phyloP scores from a whole-genome alignment of 2,797 vertebrate genomes.

The Crenichthys baileyi region DNA sequence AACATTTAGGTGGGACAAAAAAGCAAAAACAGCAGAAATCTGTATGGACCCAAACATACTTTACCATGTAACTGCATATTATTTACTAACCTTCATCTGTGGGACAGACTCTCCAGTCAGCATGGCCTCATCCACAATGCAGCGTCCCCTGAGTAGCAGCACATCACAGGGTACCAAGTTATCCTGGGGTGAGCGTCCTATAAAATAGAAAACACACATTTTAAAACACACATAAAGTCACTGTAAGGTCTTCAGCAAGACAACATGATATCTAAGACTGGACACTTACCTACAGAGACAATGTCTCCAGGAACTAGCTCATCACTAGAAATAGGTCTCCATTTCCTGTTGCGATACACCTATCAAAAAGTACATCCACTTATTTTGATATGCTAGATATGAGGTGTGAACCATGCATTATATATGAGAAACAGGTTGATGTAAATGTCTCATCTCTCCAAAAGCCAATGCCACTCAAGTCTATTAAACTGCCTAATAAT shows the following conservation, averaged over 20 bases:
- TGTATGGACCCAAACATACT: background rate
- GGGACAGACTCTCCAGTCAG: slow-evolving; percentile 96
- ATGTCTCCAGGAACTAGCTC: slow-evolving; percentile 94
- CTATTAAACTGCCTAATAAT: background rate
- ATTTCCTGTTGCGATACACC: slow-evolving; percentile 97
- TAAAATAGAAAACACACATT: slow-evolving; percentile 17
- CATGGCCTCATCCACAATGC: slow-evolving; percentile 98
- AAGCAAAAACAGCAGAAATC: background rate
- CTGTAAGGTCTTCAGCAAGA: slow-evolving; percentile 4
- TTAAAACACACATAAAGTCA: slow-evolving; percentile 2
- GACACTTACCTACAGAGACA: slow-evolving; percentile 88
- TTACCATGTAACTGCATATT: background rate
- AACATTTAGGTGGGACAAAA: background rate
- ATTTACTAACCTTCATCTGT: slow-evolving; percentile 92
- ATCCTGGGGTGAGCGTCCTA: slow-evolving; percentile 94
- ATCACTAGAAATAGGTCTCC: slow-evolving; percentile 94
- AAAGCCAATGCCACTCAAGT: background rate
- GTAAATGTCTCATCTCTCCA: background rate
- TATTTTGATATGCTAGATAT: background rate
- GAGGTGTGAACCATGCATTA: background rate
- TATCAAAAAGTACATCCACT: slow-evolving; percentile 55
- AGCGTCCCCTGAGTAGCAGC: slow-evolving; percentile 91
- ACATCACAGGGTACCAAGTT: slow-evolving; percentile 96
- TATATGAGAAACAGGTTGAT: background rate
- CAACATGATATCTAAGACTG: slow-evolving; percentile 1